A percentile compares a stretch with the other conserved stretches of the same genome.
phyloP scores from a whole-genome alignment of 1,140 invertebrate species.

The Eriosoma lanigerum region DNA sequence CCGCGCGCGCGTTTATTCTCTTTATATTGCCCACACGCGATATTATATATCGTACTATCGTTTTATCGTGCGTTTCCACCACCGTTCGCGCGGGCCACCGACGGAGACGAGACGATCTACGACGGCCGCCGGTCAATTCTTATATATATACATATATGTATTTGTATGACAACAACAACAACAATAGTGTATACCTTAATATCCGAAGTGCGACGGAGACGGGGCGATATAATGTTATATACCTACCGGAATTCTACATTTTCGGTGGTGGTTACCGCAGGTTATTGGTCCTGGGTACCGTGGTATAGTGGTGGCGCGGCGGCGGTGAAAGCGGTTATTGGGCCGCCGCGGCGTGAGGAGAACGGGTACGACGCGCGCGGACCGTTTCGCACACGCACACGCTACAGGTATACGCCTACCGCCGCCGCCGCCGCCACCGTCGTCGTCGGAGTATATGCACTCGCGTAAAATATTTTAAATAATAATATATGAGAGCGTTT shows the following conservation, averaged over 20 bases:
- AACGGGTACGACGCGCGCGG: background rate
- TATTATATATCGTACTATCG: no score
- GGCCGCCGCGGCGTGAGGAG: background rate
- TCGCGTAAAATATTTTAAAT: no score
- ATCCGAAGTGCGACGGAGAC: background rate
- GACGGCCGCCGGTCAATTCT: no score
- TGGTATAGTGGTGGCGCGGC: background rate
- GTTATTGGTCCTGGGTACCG: background rate
- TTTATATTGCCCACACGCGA: no score
- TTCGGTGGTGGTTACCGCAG: background rate
- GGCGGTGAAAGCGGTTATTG: slow-evolving; percentile 18
- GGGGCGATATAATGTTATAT: background rate
- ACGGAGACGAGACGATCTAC: background rate
- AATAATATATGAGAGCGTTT: no score
- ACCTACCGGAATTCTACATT: no score
- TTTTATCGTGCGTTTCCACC: background rate
- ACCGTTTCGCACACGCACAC: background rate
- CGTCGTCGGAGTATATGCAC: no score
- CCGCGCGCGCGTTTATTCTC: no score
- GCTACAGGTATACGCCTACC: background rate
- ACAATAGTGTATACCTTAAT: no score
- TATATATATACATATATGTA: no score
- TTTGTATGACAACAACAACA: no score
- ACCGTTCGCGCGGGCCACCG: background rate
- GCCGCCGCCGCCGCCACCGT: background rate